A percentile compares a stretch with the other conserved stretches of the same genome.
phyloP scores from a whole-genome alignment of 1,140 invertebrate genomes.

The Drosophila sechellia region DNA sequence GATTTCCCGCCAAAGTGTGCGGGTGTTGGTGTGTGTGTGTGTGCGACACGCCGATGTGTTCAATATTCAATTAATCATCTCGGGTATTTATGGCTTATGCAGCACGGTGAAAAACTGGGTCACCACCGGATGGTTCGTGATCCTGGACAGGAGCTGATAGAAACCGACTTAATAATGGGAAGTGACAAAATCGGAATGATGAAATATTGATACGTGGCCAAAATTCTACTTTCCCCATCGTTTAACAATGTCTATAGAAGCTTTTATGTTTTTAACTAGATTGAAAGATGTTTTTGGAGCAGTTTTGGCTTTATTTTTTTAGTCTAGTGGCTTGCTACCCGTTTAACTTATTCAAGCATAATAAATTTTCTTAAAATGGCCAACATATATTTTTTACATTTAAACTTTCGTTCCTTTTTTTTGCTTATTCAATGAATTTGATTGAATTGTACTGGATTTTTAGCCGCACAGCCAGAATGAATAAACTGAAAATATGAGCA shows the following conservation, averaged over 20 bases:
- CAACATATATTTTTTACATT: neutral
- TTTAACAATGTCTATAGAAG: neutral
- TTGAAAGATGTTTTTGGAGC: neutral
- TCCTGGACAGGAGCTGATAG: slow-evolving; percentile 14
- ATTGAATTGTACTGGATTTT: neutral
- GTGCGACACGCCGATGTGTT: slow-evolving; percentile 34
- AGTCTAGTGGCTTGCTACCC: too few relatives aligned
- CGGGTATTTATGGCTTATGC: slow-evolving; percentile 35
- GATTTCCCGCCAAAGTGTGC: neutral
- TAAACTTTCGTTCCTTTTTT: neutral
- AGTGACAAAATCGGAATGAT: slow-evolving; percentile 16
- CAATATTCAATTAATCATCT: slow-evolving; percentile 58
- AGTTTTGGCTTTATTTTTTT: too few relatives aligned
- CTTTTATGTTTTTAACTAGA: neutral
- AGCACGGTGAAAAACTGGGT: slow-evolving; percentile 18
- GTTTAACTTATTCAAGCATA: neutral
- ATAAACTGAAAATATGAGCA: neutral
- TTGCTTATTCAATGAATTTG: neutral
- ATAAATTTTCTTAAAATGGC: neutral
- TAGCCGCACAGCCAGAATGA: neutral
- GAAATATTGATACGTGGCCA: slow-evolving; percentile 6
- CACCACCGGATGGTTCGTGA: slow-evolving; percentile 3
- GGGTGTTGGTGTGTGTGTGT: slow-evolving; percentile 7
- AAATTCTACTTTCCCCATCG: neutral
- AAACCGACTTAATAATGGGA: neutral